Base-by-base conservation (phyloP, 2,113 vertebrate species). In the Psophia crepitans region DNA sequence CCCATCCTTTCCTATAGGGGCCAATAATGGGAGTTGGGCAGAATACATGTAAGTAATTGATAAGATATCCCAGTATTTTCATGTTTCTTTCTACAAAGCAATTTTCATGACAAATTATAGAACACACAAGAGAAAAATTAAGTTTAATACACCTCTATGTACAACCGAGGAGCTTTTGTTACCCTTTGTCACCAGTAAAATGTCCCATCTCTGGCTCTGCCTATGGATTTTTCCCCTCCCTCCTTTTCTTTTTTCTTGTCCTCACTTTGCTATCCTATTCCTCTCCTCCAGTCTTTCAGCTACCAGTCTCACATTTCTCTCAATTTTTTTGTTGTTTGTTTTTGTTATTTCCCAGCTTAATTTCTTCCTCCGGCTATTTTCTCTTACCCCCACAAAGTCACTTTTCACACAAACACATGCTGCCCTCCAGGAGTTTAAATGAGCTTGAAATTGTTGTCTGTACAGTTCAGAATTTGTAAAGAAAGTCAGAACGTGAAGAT, bases 341-440 rank as follows among this genome's bases (percentile, higher is more conserved):
- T 74, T 61, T 82, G 2, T 84, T 49, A 37, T 46, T 37, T 20
- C 6, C 2, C 5, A 30, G 9, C 4, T 32, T 41, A 78, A 26
- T 46, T 60, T 51, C 10, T 54, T 76, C 12, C 30, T 53, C 4
- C 10, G 0, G 1, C 22, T 44, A 17, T 48, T 66, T 5, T 73
- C 5, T 69, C 35, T 86, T 51, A 44, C 2, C 13, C 4, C 1
- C 0, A 5, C 3, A 2, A 51, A 43, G 18, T n/a, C 39, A 18
- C 23, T 26, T 65, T 33, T 73, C 10, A 6, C 43, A 56, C 22
- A 84, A 43, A 1, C 0, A 78, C 84, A 87, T 70, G 12, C 6
- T 80, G 13, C n/a, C 14, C 11, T 48, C 68, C 46, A 51, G 4
- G 14, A 61, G 27, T n/a, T 18, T 12, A 35, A 28, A 30, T 17